phyloP scores from a whole-genome alignment of 2,888 invertebrate species.

The Podotricha telesiphe region DNA sequence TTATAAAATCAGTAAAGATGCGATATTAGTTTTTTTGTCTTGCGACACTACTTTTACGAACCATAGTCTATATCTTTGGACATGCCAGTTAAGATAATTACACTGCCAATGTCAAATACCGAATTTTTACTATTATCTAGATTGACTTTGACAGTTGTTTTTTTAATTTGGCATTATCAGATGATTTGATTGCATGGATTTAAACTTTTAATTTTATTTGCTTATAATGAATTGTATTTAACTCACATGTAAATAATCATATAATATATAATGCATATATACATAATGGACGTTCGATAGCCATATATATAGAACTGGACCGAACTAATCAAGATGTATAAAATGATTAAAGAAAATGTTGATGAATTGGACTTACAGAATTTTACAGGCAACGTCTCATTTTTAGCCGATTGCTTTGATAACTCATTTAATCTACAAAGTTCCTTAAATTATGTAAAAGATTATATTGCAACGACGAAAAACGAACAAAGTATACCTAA shows the following conservation, averaged over 20 bases:
- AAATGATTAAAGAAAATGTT: constrained; percentile 43
- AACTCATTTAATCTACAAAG: constrained; percentile 67
- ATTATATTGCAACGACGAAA: constrained; percentile 58
- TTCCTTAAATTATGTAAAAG: constrained; percentile 64
- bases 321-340: background rate
- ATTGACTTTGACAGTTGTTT: no score
- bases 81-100: no score
- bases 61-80: no score
- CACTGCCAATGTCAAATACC: no score
- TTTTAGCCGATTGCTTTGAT: constrained; percentile 72
- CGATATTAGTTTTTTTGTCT: no score
- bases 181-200: no score
- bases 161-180: no score
- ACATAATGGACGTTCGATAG: background rate
- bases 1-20: no score
- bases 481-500: constrained; percentile 6
- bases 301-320: background rate
- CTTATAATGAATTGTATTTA: background rate
- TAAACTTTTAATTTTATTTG: background rate
- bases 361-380: constrained; percentile 68
- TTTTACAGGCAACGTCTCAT: constrained; percentile 68
- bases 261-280: background rate
- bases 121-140: no score
- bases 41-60: no score
- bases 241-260: no score